These are phyloP conservation scores for Buteo buteo DNA, from an alignment of 2,113 vertebrate genomes.

Conservation along the genomic window DNA sequence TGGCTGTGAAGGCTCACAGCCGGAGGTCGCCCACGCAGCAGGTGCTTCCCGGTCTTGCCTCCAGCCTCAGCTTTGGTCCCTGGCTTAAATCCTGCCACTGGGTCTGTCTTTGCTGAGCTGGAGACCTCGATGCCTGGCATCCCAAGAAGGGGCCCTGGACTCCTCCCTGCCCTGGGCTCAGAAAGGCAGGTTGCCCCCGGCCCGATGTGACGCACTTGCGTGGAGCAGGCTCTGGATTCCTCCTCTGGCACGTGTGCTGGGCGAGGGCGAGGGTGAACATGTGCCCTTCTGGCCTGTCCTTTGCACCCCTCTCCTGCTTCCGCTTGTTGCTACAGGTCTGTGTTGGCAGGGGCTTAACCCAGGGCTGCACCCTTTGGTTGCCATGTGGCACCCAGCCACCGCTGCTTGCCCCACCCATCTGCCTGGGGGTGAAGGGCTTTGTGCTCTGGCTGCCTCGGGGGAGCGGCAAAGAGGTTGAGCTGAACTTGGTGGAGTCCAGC, in stretches of 20 bases:
- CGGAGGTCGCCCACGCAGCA: rapidly evolving
- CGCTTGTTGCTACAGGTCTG: rapidly evolving
- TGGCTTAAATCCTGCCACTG: background rate
- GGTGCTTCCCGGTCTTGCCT: background rate
- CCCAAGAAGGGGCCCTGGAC: background rate
- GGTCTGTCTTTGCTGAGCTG: background rate
- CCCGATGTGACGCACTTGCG: rapidly evolving
- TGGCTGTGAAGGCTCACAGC: background rate
- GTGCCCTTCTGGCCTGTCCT: background rate
- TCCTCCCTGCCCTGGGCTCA: background rate
- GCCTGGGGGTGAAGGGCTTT: background rate
- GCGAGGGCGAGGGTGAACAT: too few relatives aligned
- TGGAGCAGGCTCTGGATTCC: rapidly evolving
- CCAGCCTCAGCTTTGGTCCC: background rate
- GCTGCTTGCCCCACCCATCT: background rate
- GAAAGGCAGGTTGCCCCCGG: rapidly evolving
- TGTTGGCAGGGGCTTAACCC: rapidly evolving
- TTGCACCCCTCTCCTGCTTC: background rate
- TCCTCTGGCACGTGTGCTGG: rapidly evolving
- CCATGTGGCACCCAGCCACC: rapidly evolving
- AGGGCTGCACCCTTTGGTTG: background rate
- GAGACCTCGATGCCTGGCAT: rapidly evolving
- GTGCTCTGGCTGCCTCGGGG: rapidly evolving
- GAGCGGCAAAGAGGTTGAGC: rapidly evolving
- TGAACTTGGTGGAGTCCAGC: background rate